Evolutionary conservation across 2,113 vertebrate species (phyloP), one percentile per base, ranked within the genome.

Genomic region (Uria aalge): DNA sequence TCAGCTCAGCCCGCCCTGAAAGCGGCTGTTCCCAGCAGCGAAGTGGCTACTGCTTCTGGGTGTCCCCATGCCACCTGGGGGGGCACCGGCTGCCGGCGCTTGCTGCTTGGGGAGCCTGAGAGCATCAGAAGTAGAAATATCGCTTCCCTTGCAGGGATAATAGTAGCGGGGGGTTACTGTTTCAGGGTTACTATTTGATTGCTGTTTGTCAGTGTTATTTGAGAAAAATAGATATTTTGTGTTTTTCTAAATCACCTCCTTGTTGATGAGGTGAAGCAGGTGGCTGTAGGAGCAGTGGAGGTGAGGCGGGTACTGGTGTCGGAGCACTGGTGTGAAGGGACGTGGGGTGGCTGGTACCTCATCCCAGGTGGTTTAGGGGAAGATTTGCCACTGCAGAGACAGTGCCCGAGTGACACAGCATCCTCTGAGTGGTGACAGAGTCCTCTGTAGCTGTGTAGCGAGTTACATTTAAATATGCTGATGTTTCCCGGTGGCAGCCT

Each of bases 11-110:
- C 81, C 4, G 60, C 2, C 38, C 23, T 3, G 32, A 11, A 17
- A 4, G 26, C 0, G 15, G 17, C 41, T 62, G 5, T 6, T 10
- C 5, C n/a, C 40, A 4, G 12, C 30, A 16, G 57, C 52, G 16
- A 3, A 48, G 26, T 13, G 79, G 14, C 38, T 19, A 2, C 7
- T 40, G 55, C 76, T 24, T 6, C 48, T 12, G 30, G 8, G 15
- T 29, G 59, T 6, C 45, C 20, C 7, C 15, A 1, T 1, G 10
- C 21, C 36, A 2, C 10, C 71, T 2, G 27, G 23, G 18, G 19
- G 9, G 50, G 29, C 23, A 0, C 26, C 0, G 7, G 23, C 32
- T 45, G 18, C 3, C 3, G 10, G 9, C 4, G 10, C 26, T 47
- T 23, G 20, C 32, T 45, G 21, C 11, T 27, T 11, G 1, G 15